Conservation (phyloP, 2,888 invertebrate genomes). For the Xestia c-nigrum region DNA sequence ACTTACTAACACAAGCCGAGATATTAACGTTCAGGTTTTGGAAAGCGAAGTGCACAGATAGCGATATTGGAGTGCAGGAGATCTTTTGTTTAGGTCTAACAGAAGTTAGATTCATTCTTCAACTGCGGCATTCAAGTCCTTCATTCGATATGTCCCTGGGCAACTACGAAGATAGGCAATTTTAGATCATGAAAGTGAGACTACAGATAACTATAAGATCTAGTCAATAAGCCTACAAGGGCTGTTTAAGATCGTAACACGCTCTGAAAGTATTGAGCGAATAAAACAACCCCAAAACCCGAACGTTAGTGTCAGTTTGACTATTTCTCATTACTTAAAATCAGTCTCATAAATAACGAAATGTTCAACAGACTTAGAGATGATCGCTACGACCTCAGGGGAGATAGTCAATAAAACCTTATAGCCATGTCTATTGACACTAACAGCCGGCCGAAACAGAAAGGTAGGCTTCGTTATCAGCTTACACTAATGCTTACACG, state of each 20-base stretch:
- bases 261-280: background rate
- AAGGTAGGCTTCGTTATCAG: conserved; percentile 77
- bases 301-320: conserved; percentile 75
- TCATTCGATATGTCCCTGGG: background rate
- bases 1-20: conserved; percentile 70
- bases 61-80: background rate
- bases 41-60: background rate
- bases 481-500: conserved; percentile 79
- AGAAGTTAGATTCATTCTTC: background rate
- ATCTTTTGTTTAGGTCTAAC: conserved; percentile 3
- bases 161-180: background rate
- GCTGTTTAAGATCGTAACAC: background rate
- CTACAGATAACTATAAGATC: background rate
- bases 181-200: background rate
- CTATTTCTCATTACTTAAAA: conserved; percentile 86
- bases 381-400: conserved; percentile 56
- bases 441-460: conserved; percentile 70
- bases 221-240: background rate
- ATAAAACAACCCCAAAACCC: conserved; percentile 62
- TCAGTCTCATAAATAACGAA: conserved; percentile 88
- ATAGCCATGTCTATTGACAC: conserved; percentile 71
- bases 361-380: conserved; percentile 68
- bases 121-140: background rate
- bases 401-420: conserved; percentile 66
- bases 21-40: conserved; percentile 62